Conservation (phyloP, 2,797 vertebrate genomes). For the Novumbra hubbsi region DNA sequence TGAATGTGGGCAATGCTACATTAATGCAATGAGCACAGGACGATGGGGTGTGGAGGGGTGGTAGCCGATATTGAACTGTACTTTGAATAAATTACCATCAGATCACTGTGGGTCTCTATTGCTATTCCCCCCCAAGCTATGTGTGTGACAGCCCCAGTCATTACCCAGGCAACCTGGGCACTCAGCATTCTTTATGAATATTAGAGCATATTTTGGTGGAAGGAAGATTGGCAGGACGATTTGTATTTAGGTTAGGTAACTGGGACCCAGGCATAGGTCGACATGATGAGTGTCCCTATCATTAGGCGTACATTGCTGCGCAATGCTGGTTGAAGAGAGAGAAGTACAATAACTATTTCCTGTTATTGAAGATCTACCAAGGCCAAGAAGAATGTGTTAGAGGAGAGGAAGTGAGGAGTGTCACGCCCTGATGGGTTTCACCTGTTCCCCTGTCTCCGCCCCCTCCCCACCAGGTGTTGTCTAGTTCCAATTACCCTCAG, state of each 20-base stretch:
- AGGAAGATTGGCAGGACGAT: constrained; percentile 59
- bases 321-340: no score
- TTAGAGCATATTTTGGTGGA: constrained; percentile 58
- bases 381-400: constrained; percentile 16
- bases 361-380: no score
- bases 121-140: constrained; percentile 56
- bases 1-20: constrained; percentile 10
- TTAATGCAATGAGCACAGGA: constrained; percentile 8
- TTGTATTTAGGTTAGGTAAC: constrained; percentile 38
- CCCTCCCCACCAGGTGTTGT: no score
- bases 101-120: constrained; percentile 56
- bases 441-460: no score
- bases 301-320: constrained; percentile 40
- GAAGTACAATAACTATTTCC: no score
- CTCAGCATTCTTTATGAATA: constrained; percentile 41
- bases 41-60: background rate
- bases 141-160: constrained; percentile 58
- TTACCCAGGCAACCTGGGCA: constrained; percentile 69
- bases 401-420: constrained; percentile 20
- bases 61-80: constrained; percentile 43
- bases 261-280: constrained; percentile 18
- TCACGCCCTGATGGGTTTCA: no score
- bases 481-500: no score
- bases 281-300: constrained; percentile 45
- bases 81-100: constrained; percentile 81